Conservation (phyloP, 1,140 invertebrate species). For the Metopolophium dirhodum region DNA sequence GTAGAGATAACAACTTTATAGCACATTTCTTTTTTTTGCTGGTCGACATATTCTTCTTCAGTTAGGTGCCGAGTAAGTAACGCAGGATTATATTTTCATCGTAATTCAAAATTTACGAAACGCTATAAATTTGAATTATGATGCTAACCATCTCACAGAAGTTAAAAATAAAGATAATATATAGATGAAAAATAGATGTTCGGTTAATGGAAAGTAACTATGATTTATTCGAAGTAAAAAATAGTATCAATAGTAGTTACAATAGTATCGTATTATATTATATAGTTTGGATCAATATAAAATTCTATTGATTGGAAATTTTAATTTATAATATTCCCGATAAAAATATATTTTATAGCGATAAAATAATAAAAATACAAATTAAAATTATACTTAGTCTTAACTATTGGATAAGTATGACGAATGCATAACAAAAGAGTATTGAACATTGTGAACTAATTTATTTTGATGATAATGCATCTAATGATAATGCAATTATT, state of each 20-base stretch:
- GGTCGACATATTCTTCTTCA: neutral
- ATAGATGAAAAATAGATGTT: neutral
- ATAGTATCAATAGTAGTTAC: neutral
- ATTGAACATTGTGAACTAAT: no score
- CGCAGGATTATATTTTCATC: neutral
- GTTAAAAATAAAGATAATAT: neutral
- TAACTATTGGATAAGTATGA: no score
- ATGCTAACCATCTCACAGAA: neutral
- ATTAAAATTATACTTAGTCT: neutral
- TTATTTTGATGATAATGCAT: no score
- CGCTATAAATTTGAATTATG: neutral
- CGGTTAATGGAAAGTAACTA: neutral
- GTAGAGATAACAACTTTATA: no score
- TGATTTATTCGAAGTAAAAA: neutral
- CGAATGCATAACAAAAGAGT: no score
- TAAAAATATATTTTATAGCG: neutral
- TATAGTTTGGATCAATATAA: neutral
- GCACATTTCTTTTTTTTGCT: neutral
- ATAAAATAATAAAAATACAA: neutral
- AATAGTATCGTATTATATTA: neutral
- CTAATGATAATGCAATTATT: no score
- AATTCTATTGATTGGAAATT: neutral
- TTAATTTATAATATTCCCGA: neutral
- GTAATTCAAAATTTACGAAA: neutral
- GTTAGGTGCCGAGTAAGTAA: neutral